Evolutionary conservation across 2,888 invertebrate genomes (phyloP).

Genomic region (Melipona bicolor): DNA sequence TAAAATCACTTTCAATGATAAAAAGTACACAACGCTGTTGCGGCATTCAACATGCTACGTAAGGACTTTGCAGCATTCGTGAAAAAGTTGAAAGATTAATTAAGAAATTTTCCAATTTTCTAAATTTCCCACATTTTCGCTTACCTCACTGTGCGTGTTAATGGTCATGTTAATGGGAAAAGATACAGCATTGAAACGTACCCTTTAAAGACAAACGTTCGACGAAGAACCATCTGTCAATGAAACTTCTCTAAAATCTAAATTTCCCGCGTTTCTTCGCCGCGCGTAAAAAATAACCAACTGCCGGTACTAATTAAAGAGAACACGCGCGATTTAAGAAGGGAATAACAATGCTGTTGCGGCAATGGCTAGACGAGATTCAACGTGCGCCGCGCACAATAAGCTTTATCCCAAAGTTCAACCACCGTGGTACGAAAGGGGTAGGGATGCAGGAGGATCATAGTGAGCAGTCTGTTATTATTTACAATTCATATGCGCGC

Average conservation of each 20-base stretch:
- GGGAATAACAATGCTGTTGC: neutral
- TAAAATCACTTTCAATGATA: too few species aligned
- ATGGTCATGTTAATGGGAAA: too few species aligned
- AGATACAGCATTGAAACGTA: too few species aligned
- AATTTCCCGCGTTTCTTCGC: neutral
- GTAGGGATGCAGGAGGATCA: neutral
- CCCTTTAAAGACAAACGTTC: too few species aligned
- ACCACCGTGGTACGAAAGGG: neutral
- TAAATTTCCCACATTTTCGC: too few species aligned
- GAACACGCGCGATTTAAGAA: neutral
- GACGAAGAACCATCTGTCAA: too few species aligned
- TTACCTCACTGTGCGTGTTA: too few species aligned
- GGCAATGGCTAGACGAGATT: neutral
- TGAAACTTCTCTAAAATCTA: too few species aligned
- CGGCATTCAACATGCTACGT: neutral
- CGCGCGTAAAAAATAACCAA: neutral
- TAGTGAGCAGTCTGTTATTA: conserved; percentile 23
- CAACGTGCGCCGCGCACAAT: neutral
- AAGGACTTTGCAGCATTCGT: neutral
- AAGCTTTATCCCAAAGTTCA: conserved; percentile 14
- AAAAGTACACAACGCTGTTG: too few species aligned
- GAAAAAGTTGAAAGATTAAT: neutral
- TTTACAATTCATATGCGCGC: conserved; percentile 39
- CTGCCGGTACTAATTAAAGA: neutral
- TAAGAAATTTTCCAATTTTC: neutral